These are phyloP conservation scores for Spatula clypeata DNA, from an alignment of 2,797 vertebrate genomes.

Conservation along the genomic window DNA sequence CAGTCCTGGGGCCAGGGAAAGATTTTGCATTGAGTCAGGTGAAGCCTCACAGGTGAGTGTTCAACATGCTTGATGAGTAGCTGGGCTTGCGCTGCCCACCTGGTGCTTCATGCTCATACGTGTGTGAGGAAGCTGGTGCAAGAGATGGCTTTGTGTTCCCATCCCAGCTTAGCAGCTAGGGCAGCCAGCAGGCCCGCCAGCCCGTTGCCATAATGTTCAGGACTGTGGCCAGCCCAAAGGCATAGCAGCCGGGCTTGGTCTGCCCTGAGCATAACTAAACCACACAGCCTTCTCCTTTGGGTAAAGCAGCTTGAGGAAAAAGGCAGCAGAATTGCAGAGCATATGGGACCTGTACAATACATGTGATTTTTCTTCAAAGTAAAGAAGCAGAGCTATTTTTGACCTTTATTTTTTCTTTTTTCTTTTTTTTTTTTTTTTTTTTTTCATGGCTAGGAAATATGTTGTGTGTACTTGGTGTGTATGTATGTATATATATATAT, in stretches of 20 bases:
- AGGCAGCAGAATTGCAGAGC: not conserved
- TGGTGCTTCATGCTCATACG: rapidly evolving
- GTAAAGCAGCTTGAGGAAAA: not conserved
- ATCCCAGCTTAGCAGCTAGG: not conserved
- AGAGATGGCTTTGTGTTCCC: not conserved
- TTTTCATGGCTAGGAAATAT: not conserved
- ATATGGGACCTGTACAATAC: rapidly evolving
- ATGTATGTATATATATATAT: no score
- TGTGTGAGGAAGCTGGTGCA: rapidly evolving
- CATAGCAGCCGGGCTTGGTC: no score
- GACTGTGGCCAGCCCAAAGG: no score
- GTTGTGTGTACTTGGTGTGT: not conserved
- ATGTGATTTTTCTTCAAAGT: not conserved
- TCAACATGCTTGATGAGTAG: rapidly evolving
- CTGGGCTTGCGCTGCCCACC: not conserved
- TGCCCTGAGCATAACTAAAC: not conserved
- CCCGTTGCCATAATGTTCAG: not conserved
- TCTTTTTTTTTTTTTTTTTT: not conserved
- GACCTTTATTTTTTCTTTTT: not conserved
- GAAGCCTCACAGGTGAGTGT: not conserved
- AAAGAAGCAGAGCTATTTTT: not conserved
- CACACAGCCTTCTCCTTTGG: rapidly evolving
- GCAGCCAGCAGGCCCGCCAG: not conserved
- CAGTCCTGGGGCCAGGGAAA: not conserved
- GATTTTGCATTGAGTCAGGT: not conserved